These are phyloP conservation scores for Cinara cedri DNA, from an alignment of 2,888 invertebrate species.

Conservation along the genomic window DNA sequence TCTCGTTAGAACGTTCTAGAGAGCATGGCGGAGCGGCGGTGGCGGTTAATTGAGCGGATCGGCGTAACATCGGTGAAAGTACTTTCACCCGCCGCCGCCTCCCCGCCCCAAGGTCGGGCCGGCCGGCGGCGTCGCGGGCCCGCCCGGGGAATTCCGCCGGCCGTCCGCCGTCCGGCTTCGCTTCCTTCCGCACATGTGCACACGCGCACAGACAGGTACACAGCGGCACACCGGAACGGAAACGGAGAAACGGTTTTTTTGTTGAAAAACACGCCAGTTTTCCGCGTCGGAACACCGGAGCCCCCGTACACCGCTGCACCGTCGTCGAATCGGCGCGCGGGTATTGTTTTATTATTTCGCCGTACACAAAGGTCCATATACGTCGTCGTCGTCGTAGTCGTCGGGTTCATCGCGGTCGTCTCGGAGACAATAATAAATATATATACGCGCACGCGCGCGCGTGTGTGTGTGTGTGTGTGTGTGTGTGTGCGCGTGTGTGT, in stretches of 20 bases:
- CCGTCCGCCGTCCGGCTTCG: neutral
- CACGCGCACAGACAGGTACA: too few relatives aligned
- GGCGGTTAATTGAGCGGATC: slow-evolving; percentile 52
- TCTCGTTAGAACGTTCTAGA: slow-evolving; percentile 51
- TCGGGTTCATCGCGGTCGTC: slow-evolving; percentile 15
- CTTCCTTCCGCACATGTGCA: too few relatives aligned
- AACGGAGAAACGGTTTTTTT: too few relatives aligned
- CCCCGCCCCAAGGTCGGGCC: slow-evolving; percentile 24
- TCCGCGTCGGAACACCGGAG: neutral
- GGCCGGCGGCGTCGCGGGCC: neutral
- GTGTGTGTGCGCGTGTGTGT: too few relatives aligned
- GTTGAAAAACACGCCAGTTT: neutral
- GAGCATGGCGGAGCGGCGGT: slow-evolving; percentile 36
- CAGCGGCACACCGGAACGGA: too few relatives aligned
- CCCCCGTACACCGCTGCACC: neutral
- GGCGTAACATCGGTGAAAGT: slow-evolving; percentile 53
- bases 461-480: too few relatives aligned
- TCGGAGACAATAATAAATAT: slow-evolving; percentile 30
- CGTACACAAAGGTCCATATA: slow-evolving; percentile 31
- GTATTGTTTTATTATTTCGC: neutral
- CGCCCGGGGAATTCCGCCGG: neutral
- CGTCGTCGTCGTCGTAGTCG: slow-evolving; percentile 18
- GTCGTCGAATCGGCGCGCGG: neutral
- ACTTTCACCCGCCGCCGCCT: slow-evolving; percentile 51
- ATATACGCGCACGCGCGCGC: too few relatives aligned